Evolutionary conservation across 2,113 vertebrate species (phyloP).

Genomic region (Blennius ocellaris): DNA sequence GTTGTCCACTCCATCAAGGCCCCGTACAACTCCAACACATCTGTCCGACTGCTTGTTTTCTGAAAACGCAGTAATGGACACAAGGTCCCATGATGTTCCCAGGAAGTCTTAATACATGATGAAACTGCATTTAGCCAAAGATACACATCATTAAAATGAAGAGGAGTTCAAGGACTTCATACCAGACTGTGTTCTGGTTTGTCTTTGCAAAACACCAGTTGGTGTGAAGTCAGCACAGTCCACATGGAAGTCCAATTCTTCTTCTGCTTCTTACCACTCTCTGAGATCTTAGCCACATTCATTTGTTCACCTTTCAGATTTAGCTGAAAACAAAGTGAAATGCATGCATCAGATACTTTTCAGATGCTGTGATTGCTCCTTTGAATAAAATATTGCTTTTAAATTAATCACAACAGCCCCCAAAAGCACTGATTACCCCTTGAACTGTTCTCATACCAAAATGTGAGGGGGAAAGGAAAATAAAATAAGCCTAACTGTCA

Average conservation of each 20-base stretch:
- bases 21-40: conserved; percentile 53
- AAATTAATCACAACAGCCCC: too few species aligned
- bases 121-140: too few species aligned
- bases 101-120: too few species aligned
- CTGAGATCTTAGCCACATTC: conserved; percentile 93
- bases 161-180: conserved; percentile 33
- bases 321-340: conserved; percentile 75
- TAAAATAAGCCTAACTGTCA: too few species aligned
- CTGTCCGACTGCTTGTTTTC: conserved; percentile 59
- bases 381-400: too few species aligned
- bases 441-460: too few species aligned
- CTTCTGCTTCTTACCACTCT: conserved; percentile 92
- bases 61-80: background rate
- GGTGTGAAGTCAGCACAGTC: conserved; percentile 86
- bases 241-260: conserved; percentile 93
- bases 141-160: background rate
- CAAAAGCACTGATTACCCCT: too few species aligned
- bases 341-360: too few species aligned
- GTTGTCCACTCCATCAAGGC: conserved; percentile 50
- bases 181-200: conserved; percentile 87
- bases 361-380: too few species aligned
- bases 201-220: conserved; percentile 93
- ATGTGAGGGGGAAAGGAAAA: too few species aligned
- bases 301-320: conserved; percentile 87
- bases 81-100: too few species aligned